These are phyloP conservation scores for Bombus consobrinus DNA, from an alignment of 1,140 invertebrate genomes.

Conservation along the genomic window DNA sequence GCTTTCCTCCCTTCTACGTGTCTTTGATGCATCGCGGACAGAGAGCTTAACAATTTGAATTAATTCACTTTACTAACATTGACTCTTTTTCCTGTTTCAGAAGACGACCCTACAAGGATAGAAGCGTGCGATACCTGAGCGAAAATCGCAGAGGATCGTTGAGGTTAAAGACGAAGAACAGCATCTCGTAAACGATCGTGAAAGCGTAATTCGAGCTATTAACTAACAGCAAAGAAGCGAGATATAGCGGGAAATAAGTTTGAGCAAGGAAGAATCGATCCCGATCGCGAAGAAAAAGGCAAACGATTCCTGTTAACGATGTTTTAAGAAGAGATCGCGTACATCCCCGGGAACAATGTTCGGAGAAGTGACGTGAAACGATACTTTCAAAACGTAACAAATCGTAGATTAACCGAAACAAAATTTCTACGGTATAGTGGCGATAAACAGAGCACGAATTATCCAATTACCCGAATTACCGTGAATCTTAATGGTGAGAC, in stretches of 20 bases:
- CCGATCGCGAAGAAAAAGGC: too few species aligned
- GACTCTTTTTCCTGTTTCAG: background rate
- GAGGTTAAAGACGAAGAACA: background rate
- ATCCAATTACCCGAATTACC: background rate
- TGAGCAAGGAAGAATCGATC: background rate
- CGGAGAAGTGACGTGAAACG: slow-evolving; percentile 77
- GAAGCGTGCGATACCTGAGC: background rate
- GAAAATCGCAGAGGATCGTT: background rate
- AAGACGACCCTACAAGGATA: background rate
- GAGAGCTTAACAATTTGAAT: background rate
- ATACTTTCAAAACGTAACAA: slow-evolving; percentile 31
- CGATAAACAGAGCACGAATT: slow-evolving; percentile 45
- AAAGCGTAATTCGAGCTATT: background rate
- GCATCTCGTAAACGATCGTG: too few species aligned
- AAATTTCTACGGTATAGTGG: slow-evolving; percentile 6
- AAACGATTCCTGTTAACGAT: background rate
- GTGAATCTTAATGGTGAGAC: background rate
- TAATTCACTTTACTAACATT: background rate
- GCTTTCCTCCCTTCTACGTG: too few species aligned
- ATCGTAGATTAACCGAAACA: slow-evolving; percentile 40
- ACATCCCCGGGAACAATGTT: slow-evolving; percentile 69
- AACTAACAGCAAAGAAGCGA: background rate
- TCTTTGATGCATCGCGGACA: too few species aligned
- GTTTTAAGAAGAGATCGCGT: background rate
- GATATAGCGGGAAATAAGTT: background rate